Percentiles rank a stretch among this genome's conserved stretches.
These are phyloP conservation scores for Chaenocephalus aceratus DNA, from an alignment of 2,113 vertebrate genomes.

Conservation along the genomic window DNA sequence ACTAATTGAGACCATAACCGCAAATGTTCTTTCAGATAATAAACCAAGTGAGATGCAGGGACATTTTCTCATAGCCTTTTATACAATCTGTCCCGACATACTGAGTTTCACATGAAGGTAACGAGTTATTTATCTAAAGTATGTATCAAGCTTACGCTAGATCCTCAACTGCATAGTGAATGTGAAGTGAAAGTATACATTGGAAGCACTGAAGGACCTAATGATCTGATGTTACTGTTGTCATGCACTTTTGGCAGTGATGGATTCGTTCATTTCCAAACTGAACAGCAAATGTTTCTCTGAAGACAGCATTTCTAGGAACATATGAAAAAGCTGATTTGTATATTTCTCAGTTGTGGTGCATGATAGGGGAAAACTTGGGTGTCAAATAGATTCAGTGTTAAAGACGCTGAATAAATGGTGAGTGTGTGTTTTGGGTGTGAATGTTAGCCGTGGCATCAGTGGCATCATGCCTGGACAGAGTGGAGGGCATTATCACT, in stretches of 20 bases:
- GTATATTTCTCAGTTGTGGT: neutral
- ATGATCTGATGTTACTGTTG: neutral
- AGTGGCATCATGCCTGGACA: slow-evolving; percentile 48
- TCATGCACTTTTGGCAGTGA: neutral
- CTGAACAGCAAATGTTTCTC: neutral
- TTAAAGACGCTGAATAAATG: slow-evolving; percentile 22
- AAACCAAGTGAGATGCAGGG: too few species aligned
- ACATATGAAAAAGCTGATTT: neutral
- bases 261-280: neutral
- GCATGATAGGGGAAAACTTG: neutral
- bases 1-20: too few species aligned
- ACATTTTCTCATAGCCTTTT: neutral
- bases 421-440: slow-evolving; percentile 25
- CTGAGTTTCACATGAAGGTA: neutral
- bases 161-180: too few species aligned
- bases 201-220: neutral
- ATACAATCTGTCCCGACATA: neutral
- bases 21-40: too few species aligned
- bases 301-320: neutral
- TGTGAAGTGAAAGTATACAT: neutral
- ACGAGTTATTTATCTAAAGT: neutral
- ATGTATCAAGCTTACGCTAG: too few species aligned
- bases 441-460: slow-evolving; percentile 37
- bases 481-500: slow-evolving; percentile 44
- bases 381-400: slow-evolving; percentile 13